Evolutionary conservation across 2,888 invertebrate genomes (phyloP), one percentile per base, ranked within the genome.

Genomic region (Leptopterna dolabrata): DNA sequence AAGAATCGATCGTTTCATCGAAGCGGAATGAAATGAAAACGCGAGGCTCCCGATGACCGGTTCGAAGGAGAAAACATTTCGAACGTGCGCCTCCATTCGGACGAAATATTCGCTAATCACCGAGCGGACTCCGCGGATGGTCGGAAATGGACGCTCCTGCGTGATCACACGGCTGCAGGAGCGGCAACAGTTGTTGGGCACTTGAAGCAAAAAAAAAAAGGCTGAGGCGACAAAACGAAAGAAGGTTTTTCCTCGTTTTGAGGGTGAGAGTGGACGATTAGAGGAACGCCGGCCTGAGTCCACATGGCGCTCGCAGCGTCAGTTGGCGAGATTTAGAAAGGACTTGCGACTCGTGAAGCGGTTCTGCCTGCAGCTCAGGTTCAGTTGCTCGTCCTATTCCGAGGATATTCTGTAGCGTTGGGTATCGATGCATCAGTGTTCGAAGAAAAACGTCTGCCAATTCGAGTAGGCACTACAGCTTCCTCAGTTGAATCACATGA

Each of bases 321-420:
- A 81, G 81, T 81, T 81, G 81, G 81, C 81, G 55, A 81, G 81
- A 81, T 81, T 81, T 36, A 6, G 78, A 3, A 13, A 7, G 47
- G 16, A 16, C 13, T 1, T 9, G 43, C 43, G 36, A 47, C 47
- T 47, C 47, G 13, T 70, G 27, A 70, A 70, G 9, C 13, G 19
- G 2, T 76, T 19, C n/a, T 70, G 70, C 16, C 63, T 16, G 11
- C 14, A 9, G 47, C 13, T 13, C 47, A 47, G 47, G 47, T 4
- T 47, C 47, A 47, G 47, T 47, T 36, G 2, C 7, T 36, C 36
- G 2, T 36, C 2, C 4, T 7, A 2, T 7, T 2, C 36, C 36
- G 7, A 36, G 36, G 36, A 36, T 36, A 36, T 36, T 36, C 36
- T n/a, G n/a, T n/a, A n/a, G n/a, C n/a, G n/a, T n/a, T n/a, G n/a